Conservation (phyloP, 2,113 vertebrate species). For the Scophthalmus maximus region DNA sequence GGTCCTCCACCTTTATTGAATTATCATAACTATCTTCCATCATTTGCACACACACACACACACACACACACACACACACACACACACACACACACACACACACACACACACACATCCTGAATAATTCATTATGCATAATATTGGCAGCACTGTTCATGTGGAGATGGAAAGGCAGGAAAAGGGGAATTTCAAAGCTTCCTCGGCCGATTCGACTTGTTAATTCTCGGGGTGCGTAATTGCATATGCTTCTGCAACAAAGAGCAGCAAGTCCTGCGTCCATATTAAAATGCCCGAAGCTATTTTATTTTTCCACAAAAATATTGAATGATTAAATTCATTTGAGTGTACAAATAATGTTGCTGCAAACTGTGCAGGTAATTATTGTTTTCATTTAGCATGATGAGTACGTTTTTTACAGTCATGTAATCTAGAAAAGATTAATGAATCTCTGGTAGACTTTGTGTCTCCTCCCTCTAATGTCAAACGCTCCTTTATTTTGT, state of each 20-base stretch:
- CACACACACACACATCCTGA: slow-evolving; percentile 54
- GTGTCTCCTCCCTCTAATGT: background rate
- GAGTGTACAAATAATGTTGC: slow-evolving; percentile 11
- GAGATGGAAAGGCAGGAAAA: slow-evolving; percentile 55
- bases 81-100: slow-evolving; percentile 20
- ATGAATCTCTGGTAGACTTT: background rate
- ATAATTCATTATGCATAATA: slow-evolving; percentile 78
- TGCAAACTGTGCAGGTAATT: slow-evolving; percentile 1
- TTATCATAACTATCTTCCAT: slow-evolving; percentile 68
- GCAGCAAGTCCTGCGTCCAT: slow-evolving; percentile 31
- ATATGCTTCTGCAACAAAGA: slow-evolving; percentile 42
- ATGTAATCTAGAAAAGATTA: background rate
- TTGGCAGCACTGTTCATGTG: slow-evolving; percentile 50
- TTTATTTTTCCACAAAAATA: slow-evolving; percentile 4
- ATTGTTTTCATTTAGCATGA: slow-evolving; percentile 4
- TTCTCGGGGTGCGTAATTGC: slow-evolving; percentile 51
- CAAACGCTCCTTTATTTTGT: slow-evolving; percentile 19
- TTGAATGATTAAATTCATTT: slow-evolving; percentile 19
- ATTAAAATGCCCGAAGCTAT: slow-evolving; percentile 7
- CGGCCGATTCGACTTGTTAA: slow-evolving; percentile 49
- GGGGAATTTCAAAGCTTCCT: slow-evolving; percentile 55
- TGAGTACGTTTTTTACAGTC: background rate
- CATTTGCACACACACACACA: slow-evolving; percentile 62
- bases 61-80: slow-evolving; percentile 45
- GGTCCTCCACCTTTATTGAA: slow-evolving; percentile 70